Evolutionary conservation across 2,113 vertebrate species (phyloP).

Genomic region (Gymnocephalus cernua): DNA sequence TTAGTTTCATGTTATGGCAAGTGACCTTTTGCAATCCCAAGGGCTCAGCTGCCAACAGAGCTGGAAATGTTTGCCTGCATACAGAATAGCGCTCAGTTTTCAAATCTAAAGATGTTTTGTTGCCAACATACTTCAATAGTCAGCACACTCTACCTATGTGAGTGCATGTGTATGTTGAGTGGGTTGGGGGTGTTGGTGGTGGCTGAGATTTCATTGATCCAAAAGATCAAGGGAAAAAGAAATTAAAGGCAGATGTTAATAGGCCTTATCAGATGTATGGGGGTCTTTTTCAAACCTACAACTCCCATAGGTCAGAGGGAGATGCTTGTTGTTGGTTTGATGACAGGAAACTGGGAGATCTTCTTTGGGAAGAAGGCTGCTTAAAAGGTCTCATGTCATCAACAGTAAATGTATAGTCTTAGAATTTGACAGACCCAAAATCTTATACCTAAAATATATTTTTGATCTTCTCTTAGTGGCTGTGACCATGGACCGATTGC

Average conservation of each 20-base stretch:
- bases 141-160: too few relatives aligned
- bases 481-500: too few relatives aligned
- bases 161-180: background rate
- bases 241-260: constrained; percentile 54
- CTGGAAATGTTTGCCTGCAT: too few relatives aligned
- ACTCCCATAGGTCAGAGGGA: constrained; percentile 10
- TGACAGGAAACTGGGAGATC: constrained; percentile 5
- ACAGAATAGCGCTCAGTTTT: background rate
- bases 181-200: background rate
- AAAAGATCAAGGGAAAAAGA: constrained; percentile 1
- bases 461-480: too few relatives aligned
- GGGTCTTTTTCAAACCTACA: constrained; percentile 22
- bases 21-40: too few relatives aligned
- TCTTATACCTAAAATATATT: too few relatives aligned
- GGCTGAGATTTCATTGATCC: background rate
- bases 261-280: constrained; percentile 45
- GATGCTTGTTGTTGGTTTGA: constrained; percentile 6
- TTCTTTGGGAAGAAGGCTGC: background rate
- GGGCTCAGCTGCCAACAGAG: background rate
- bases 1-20: background rate
- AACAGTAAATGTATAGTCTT: background rate
- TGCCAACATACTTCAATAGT: background rate
- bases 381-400: background rate
- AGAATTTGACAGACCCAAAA: background rate
- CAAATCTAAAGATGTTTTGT: background rate